phyloP scores from a whole-genome alignment of 2,797 vertebrate species.

The Muscicapa comitata region DNA sequence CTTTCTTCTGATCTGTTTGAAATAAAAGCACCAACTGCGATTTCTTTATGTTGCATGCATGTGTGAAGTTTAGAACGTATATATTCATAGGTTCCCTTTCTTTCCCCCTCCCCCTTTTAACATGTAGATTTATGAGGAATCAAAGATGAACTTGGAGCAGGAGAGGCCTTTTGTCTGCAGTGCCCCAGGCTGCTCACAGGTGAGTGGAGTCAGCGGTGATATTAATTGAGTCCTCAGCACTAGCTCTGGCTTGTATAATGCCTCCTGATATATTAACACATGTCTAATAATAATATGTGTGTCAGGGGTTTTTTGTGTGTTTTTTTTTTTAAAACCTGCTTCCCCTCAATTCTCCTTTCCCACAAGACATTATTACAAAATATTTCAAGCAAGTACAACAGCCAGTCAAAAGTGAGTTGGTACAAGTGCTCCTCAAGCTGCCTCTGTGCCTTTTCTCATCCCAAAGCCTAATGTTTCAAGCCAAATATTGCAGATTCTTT shows the following conservation, averaged over 20 bases:
- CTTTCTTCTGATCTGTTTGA: slow-evolving; percentile 2
- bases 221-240: slow-evolving; percentile 58
- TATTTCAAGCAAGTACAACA: background rate
- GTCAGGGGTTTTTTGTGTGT: background rate
- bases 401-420: background rate
- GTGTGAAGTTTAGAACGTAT: slow-evolving; percentile 40
- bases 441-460: background rate
- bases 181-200: slow-evolving; percentile 98
- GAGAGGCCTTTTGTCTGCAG: slow-evolving; percentile 97
- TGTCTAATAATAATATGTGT: background rate
- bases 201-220: slow-evolving; percentile 78
- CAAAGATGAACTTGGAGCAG: slow-evolving; percentile 99
- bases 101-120: slow-evolving; percentile 63
- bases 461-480: background rate
- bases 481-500: background rate
- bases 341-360: background rate
- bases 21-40: background rate
- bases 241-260: slow-evolving; percentile 36
- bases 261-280: slow-evolving; percentile 24
- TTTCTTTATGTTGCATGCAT: slow-evolving; percentile 5
- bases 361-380: background rate
- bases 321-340: background rate
- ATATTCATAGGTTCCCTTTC: slow-evolving; percentile 72
- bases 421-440: background rate
- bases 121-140: slow-evolving; percentile 94